Base-by-base conservation (phyloP, 35 echinoderm and acorn worm species). In the Ptychodera flava region DNA sequence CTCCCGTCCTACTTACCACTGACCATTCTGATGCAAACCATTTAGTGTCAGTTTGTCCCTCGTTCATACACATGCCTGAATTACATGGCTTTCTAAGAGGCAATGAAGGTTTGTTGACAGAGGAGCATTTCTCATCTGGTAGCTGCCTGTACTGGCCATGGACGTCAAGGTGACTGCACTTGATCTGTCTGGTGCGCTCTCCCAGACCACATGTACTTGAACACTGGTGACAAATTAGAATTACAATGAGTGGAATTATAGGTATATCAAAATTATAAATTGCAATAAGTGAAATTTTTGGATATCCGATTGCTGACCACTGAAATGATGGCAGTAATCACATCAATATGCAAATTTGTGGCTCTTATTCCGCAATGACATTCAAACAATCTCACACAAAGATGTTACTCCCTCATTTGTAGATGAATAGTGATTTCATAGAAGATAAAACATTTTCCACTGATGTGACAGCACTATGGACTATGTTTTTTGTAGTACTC, bases 171-270 rank as follows among this genome's bases (percentile, higher is more conserved):
- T 91, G 88, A 37, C 96, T 99, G 76, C 96, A 99, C 30, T 92
- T 94, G 78, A 99, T 87, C 33, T 92, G 83, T 15, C 96, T 88
- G 16, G 76, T 87, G 0, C 91, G 85, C 16, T 92, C 90, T 0
- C 96, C 96, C 37, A 86, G 45, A 33, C 93, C 96, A 86, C 96
- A 99, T 1, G 96, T 92, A 75, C 78, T 80, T 29, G 96, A 94
- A 85, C 96, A 99, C 96, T 99, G 36, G 35, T 16, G n/a, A 77
- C 34, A 78, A 84, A 78, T 16, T 32, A 16, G 31, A 0, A 78
- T 1, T 28, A 79, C 78, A 79, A 79, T 10, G n/a, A n/a, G n/a
- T n/a, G n/a, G n/a, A n/a, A n/a, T n/a, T n/a, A n/a, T n/a, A n/a
- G n/a, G n/a, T n/a, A n/a, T n/a, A n/a, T n/a, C n/a, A n/a, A n/a